Conservation (phyloP, 1,140 invertebrate species). For the Anastatus disparis region DNA sequence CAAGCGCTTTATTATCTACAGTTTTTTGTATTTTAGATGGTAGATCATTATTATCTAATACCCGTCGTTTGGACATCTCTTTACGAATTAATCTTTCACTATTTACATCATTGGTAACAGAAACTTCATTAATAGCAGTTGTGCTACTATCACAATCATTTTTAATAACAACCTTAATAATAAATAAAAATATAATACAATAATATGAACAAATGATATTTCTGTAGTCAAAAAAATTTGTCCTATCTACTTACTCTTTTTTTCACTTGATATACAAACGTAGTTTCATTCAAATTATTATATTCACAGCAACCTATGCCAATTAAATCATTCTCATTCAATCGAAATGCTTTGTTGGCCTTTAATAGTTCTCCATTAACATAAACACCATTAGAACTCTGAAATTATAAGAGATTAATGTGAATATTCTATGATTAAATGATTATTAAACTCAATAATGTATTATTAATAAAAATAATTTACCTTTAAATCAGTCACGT, state of each 20-base stretch:
- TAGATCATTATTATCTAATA: neutral
- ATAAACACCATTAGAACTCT: slow-evolving; percentile 53
- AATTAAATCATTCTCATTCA: slow-evolving; percentile 47
- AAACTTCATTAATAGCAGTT: neutral
- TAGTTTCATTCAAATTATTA: neutral
- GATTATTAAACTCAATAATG: too few species aligned
- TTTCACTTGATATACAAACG: slow-evolving; percentile 45
- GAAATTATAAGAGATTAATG: slow-evolving; percentile 17
- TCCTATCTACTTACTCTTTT: slow-evolving; percentile 21
- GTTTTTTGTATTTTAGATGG: slow-evolving; percentile 40
- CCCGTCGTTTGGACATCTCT: neutral
- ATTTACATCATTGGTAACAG: too few species aligned
- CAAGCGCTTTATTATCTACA: neutral
- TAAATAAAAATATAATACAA: neutral
- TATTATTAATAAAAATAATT: too few species aligned
- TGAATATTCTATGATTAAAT: neutral
- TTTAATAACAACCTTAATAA: neutral
- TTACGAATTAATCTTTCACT: neutral
- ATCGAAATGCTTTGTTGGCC: slow-evolving; percentile 14
- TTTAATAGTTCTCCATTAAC: slow-evolving; percentile 41
- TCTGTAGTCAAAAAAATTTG: neutral
- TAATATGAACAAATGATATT: neutral
- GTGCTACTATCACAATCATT: neutral
- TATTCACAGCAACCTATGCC: slow-evolving; percentile 47
- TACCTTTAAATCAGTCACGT: slow-evolving; percentile 49